Conservation (phyloP, 2,113 vertebrate genomes). For the Aptenodytes forsteri region DNA sequence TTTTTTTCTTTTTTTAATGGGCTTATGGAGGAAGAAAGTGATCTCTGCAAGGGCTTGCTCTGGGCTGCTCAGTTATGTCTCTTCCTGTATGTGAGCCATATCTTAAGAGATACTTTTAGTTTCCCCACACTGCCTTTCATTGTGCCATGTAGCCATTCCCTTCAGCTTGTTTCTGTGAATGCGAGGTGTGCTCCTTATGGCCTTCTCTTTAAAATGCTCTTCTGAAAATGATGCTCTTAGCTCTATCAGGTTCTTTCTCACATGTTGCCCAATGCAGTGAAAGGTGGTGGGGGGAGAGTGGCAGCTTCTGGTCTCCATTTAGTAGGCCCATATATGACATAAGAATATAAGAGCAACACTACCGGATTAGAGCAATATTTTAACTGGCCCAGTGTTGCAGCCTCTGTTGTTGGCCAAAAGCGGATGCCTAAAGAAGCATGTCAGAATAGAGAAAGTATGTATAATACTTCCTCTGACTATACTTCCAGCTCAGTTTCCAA, state of each 20-base stretch:
- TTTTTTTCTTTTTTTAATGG: neutral
- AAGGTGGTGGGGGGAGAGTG: neutral
- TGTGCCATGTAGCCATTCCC: neutral
- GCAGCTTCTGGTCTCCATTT: neutral
- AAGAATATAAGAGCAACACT: neutral
- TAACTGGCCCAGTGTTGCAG: neutral
- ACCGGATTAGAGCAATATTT: neutral
- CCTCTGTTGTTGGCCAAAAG: neutral
- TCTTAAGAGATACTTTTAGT: neutral
- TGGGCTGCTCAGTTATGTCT: neutral
- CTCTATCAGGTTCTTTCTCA: neutral
- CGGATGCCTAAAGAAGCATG: fast-evolving
- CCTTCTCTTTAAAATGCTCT: neutral
- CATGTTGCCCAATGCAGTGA: neutral
- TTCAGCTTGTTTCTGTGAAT: neutral
- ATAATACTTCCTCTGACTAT: neutral
- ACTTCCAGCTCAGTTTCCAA: neutral
- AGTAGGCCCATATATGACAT: neutral
- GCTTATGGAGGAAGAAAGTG: neutral
- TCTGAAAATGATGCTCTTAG: neutral
- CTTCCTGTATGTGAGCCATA: neutral
- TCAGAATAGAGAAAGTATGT: neutral
- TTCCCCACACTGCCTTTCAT: neutral
- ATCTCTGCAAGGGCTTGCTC: neutral
- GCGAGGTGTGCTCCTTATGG: neutral